Conservation (phyloP, 2,888 invertebrate species). For the Pardosa pseudoannulata region DNA sequence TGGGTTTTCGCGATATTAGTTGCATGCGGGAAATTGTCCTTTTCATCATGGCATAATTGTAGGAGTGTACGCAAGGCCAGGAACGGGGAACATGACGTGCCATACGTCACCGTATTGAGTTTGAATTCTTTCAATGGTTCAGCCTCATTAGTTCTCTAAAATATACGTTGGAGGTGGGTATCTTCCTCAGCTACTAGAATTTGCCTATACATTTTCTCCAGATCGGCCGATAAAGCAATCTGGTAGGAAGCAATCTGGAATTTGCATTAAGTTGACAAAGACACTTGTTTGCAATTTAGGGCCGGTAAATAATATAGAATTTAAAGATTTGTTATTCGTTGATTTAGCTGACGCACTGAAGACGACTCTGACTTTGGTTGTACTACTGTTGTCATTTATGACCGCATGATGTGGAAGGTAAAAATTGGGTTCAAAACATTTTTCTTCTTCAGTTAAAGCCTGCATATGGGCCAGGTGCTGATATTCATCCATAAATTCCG, state of each 20-base stretch:
- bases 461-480: background rate
- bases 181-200: background rate
- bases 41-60: background rate
- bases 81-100: background rate
- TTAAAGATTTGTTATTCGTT: background rate
- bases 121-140: background rate
- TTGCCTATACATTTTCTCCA: conserved; percentile 3
- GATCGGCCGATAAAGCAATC: background rate
- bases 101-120: background rate
- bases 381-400: background rate
- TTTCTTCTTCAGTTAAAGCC: too few species aligned
- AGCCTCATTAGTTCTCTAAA: background rate
- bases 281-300: background rate
- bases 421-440: too few species aligned
- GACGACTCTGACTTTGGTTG: background rate
- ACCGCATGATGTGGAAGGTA: background rate
- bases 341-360: background rate
- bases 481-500: background rate
- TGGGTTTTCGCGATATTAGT: background rate
- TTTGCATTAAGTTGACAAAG: background rate
- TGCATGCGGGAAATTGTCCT: background rate
- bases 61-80: background rate
- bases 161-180: background rate
- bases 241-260: background rate
- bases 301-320: background rate